These are phyloP conservation scores for Urosaurus nigricauda DNA, from an alignment of 2,797 vertebrate species.

Conservation along the genomic window DNA sequence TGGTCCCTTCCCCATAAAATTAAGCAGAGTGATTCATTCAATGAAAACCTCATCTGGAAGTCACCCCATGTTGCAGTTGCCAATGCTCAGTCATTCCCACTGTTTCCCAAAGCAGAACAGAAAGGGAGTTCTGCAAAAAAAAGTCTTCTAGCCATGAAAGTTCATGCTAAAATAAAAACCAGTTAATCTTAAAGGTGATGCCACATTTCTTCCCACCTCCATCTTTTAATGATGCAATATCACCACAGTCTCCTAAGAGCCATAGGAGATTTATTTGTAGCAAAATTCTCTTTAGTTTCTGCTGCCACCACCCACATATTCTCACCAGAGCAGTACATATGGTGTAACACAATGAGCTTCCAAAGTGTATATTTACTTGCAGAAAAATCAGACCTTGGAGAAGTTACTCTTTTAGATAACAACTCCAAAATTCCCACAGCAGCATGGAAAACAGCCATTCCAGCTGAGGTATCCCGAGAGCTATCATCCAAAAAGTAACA, in stretches of 20 bases:
- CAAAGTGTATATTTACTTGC: constrained; percentile 47
- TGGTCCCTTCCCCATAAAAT: not conserved
- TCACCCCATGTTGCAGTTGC: not conserved
- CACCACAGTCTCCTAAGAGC: not conserved
- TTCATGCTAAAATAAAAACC: no score
- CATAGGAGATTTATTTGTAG: constrained; percentile 13
- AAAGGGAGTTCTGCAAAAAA: not conserved
- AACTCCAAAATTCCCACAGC: no score
- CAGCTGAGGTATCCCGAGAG: no score
- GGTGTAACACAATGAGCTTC: constrained; percentile 42
- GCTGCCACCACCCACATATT: constrained; percentile 51
- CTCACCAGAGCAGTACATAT: constrained; percentile 54
- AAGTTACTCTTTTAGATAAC: no score
- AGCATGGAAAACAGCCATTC: no score
- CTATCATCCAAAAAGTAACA: no score
- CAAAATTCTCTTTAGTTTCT: constrained; percentile 6
- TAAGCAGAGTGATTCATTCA: not conserved
- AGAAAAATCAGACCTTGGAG: constrained; percentile 7
- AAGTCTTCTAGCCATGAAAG: no score
- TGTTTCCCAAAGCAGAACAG: not conserved
- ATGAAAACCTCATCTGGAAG: not conserved
- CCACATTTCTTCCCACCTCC: no score
- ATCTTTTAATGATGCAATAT: not conserved
- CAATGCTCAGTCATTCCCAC: not conserved
- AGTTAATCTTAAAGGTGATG: no score